A percentile compares a stretch with the other conserved stretches of the same genome.
These are phyloP conservation scores for Ganaspis brasiliensis DNA, from an alignment of 2,888 invertebrate genomes.

Conservation along the genomic window DNA sequence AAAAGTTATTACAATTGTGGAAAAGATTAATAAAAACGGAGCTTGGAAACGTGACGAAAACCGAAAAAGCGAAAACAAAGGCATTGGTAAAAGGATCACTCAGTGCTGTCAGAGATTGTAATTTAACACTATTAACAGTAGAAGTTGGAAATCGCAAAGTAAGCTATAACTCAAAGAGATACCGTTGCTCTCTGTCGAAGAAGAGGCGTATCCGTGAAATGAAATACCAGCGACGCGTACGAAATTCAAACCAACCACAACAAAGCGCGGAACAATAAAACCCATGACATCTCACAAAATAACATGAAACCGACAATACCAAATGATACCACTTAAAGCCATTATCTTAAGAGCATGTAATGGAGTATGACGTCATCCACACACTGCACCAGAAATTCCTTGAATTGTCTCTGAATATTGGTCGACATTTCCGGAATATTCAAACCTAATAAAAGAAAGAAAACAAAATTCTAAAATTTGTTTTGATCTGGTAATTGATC, in stretches of 20 bases:
- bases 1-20: too few species aligned
- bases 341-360: not conserved
- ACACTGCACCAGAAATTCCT: too few species aligned
- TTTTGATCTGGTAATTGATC: too few species aligned
- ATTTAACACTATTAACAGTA: constrained; percentile 1
- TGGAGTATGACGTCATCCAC: too few species aligned
- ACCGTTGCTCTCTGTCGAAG: not conserved
- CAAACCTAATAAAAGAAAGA: too few species aligned
- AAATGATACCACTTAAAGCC: not conserved
- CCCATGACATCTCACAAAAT: not conserved
- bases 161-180: constrained; percentile 4
- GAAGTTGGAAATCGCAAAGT: constrained; percentile 3
- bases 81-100: not conserved
- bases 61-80: not conserved
- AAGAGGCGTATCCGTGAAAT: not conserved
- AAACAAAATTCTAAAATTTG: too few species aligned
- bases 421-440: too few species aligned
- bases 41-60: not conserved
- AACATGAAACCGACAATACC: not conserved
- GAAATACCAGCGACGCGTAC: not conserved
- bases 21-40: too few species aligned
- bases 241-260: constrained; percentile 2
- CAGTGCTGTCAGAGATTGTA: not conserved
- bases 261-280: not conserved
- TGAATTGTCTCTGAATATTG: too few species aligned